Evolutionary conservation across 1,140 invertebrate genomes (phyloP), one percentile per base, ranked within the genome.

Genomic region (Oedothorax gibbosus): DNA sequence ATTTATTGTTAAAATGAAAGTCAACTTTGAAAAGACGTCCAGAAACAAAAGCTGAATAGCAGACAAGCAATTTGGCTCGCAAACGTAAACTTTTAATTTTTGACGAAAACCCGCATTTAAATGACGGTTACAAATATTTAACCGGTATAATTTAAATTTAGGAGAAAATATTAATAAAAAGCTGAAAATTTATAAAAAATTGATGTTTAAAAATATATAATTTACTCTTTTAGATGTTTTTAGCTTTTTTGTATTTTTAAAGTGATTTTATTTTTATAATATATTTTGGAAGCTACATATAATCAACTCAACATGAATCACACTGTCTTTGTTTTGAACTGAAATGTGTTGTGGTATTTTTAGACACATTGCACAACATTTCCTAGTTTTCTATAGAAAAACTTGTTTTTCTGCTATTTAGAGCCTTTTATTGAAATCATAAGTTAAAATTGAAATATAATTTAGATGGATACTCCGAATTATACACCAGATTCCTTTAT

Each of bases 401-500:
- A 35, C 35, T 35, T 35, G 35, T 35, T 35, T 35, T 35, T 35
- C 35, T 35, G 35, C 35, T 35, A 35, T 35, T 5, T 35, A 5
- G 35, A 35, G 35, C 35, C 35, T 35, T 35, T 35, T 35, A 35
- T 35, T 35, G 35, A 35, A 35, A 35, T 35, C 35, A 35, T 35
- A 35, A 35, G 57, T 60, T 12, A 60, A n/a, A 14, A 60, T 60
- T 5, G 9, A 60, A 68, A 49, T 68, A 49, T 20, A 20, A 68
- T 50, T 12, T 15, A 15, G 53, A 77, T 80, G 78, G 78, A 69
- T 68, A 9, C 0, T 11, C 78, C 78, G 18, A 12, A 60, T 35
- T 80, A 49, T 71, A 12, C 78, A 50, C 60, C 78, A n/a, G 66
- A 69, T 7, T 80, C 78, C 18, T 80, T 57, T 49, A 57, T 80